A percentile compares a stretch with the other conserved stretches of the same genome.
Evolutionary conservation across 1,140 invertebrate genomes (phyloP).

Genomic region (Nautilus pompilius): DNA sequence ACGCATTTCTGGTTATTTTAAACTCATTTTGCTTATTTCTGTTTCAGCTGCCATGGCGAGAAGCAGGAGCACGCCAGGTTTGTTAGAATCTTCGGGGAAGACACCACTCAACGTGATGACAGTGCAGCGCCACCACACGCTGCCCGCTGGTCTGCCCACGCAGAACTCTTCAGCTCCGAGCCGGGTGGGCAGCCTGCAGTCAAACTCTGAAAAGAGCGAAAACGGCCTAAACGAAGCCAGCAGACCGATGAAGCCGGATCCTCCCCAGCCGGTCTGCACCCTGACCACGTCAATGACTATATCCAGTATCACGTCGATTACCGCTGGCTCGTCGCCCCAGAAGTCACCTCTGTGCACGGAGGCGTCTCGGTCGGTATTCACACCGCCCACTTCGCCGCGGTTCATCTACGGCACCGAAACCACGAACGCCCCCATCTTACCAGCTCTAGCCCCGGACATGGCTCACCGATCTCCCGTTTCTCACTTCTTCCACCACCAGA

Average conservation of each 20-base stretch:
- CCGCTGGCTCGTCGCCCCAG: conserved; percentile 34
- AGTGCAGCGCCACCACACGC: conserved; percentile 40
- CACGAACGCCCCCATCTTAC: conserved; percentile 12
- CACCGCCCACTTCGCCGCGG: conserved; percentile 34
- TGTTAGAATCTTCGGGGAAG: conserved; percentile 85
- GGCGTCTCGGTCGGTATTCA: conserved; percentile 37
- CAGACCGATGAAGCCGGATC: conserved; percentile 9
- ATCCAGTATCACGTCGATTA: conserved; percentile 39
- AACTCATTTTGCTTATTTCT: conserved; percentile 7
- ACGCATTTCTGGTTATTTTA: not conserved
- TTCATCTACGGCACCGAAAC: conserved; percentile 16
- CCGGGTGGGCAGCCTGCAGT: conserved; percentile 6
- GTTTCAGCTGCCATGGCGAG: conserved; percentile 85
- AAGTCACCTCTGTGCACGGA: conserved; percentile 34
- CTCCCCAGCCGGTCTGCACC: conserved; percentile 25
- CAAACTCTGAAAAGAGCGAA: conserved; percentile 16
- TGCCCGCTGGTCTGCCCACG: conserved; percentile 61
- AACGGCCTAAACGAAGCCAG: conserved; percentile 17
- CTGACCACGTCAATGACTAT: conserved; percentile 34
- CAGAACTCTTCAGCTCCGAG: conserved; percentile 15
- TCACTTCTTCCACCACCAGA: conserved; percentile 3
- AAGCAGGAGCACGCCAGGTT: conserved; percentile 89
- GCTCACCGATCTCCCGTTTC: conserved; percentile 1
- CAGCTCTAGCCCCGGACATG: conserved; percentile 2
- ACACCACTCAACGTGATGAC: conserved; percentile 84